A percentile compares a stretch with the other conserved stretches of the same genome.
Conservation (phyloP, 2,113 vertebrate species). For the Athene cunicularia region DNA sequence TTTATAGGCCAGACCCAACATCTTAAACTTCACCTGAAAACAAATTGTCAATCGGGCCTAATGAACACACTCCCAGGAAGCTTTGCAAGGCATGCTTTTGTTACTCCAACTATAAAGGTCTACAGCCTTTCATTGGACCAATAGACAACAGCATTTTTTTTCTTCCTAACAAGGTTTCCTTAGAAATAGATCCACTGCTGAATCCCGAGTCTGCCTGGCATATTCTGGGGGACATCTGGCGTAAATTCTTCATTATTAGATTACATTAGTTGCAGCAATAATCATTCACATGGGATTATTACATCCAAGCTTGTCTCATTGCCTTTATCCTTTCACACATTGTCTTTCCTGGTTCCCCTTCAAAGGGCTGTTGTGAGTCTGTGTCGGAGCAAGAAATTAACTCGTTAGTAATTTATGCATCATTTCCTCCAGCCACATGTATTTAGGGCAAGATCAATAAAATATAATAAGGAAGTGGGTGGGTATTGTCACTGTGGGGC, state of each 20-base stretch:
- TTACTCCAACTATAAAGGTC: background rate
- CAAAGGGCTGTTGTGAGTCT: conserved; percentile 50
- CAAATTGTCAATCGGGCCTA: background rate
- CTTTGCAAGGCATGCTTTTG: background rate
- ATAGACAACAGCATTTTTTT: background rate
- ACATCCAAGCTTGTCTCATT: conserved; percentile 58
- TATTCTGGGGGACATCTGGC: conserved; percentile 60
- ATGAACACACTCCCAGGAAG: background rate
- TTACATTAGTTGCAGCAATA: conserved; percentile 67
- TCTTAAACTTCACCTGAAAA: background rate
- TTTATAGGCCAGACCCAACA: background rate
- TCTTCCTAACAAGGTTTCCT: conserved; percentile 39
- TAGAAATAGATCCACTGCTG: conserved; percentile 52
- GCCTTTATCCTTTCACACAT: conserved; percentile 68
- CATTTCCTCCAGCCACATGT: conserved; percentile 57
- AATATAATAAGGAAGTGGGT: conserved; percentile 43
- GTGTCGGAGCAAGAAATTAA: conserved; percentile 56
- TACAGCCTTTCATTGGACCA: background rate
- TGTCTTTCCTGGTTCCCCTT: conserved; percentile 54
- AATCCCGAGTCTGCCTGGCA: conserved; percentile 32
- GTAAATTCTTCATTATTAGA: conserved; percentile 67
- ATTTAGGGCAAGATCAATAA: conserved; percentile 63
- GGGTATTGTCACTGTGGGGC: conserved; percentile 2
- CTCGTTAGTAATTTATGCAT: conserved; percentile 65
- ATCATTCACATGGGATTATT: conserved; percentile 68